Evolutionary conservation across 2,888 invertebrate genomes (phyloP).

Genomic region (Microctonus aethiopoides): DNA sequence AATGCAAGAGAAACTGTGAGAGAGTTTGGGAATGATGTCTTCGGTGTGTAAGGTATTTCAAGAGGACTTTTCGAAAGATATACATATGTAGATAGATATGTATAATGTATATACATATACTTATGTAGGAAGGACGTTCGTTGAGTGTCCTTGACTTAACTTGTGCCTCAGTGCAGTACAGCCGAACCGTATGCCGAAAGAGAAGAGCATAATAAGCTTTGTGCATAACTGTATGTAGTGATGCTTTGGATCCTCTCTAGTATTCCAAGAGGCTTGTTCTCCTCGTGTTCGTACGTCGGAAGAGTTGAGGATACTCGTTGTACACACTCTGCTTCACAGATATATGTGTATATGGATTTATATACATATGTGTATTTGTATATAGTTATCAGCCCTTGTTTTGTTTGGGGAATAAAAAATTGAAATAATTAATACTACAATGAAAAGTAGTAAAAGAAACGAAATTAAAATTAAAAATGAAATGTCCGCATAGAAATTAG

Average conservation of each 20-base stretch:
- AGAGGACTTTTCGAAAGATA: slow-evolving; percentile 42
- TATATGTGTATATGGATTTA: background rate
- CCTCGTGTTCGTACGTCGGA: slow-evolving; percentile 43
- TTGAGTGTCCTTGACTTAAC: slow-evolving; percentile 60
- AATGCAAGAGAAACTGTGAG: slow-evolving; percentile 24
- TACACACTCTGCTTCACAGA: slow-evolving; percentile 14
- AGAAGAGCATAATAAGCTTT: slow-evolving; percentile 60
- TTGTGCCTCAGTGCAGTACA: slow-evolving; percentile 47
- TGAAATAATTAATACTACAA: background rate
- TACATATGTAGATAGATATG: slow-evolving; percentile 41
- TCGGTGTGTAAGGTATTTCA: slow-evolving; percentile 13
- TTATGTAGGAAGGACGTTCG: slow-evolving; percentile 52
- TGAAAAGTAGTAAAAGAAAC: background rate
- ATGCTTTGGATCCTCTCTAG: slow-evolving; percentile 46
- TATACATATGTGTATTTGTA: background rate
- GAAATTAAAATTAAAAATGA: background rate
- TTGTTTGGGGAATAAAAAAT: background rate
- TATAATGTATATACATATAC: background rate
- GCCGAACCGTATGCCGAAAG: slow-evolving; percentile 39
- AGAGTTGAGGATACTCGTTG: slow-evolving; percentile 48
- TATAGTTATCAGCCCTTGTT: background rate
- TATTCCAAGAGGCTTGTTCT: slow-evolving; percentile 42
- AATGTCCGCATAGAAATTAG: too few species aligned
- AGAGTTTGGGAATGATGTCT: slow-evolving; percentile 24
- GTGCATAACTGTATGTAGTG: slow-evolving; percentile 45